Evolutionary conservation across 1,140 invertebrate species (phyloP), one percentile per base, ranked within the genome.

Genomic region (Drosophila insularis): DNA sequence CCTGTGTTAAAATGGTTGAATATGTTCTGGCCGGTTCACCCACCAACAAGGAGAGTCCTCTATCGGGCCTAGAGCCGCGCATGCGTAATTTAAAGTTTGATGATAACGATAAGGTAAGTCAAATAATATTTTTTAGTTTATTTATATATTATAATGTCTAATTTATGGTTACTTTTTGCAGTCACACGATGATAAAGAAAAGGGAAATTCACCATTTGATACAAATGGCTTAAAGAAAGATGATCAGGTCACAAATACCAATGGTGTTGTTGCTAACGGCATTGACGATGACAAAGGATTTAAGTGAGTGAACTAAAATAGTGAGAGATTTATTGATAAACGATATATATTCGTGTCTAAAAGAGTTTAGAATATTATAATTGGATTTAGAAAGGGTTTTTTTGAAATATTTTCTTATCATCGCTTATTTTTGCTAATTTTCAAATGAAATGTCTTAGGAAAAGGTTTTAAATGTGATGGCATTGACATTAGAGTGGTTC

Each of bases 1-100:
- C 96, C 69, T 94, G 96, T 63, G 97, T 98, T 61, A 99, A 99
- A 93, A 99, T 99, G 97, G 98, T 98, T n/a, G 98, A 99, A 93
- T 99, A 99, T 91, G 97, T 99, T 50, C 94, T 99, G 69, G 96
- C 96, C 63, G 96, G 96, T 63, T 98, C 98, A 56, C 98, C 98
- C 8, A 98, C 97, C 40, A 94, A 94, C 68, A 96, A 96, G 90
- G 95, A 95, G 68, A 95, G 94, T 64, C 93, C 94, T n/a, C 78
- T 93, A 78, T 90, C 92, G n/a, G 91, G 90, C 17, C 74, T 94
- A 46, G 96, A 97, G 84, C 94, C 94, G 23, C 93, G 96, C 68
- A 95, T 97, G 94, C 93, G 95, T 75, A 94, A 93, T 39, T 92
- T 97, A 60, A 95, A 95, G 92, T 93, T 96, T 91, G 95, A 92